phyloP scores from a whole-genome alignment of 2,888 invertebrate genomes.

The Drosophila putrida region DNA sequence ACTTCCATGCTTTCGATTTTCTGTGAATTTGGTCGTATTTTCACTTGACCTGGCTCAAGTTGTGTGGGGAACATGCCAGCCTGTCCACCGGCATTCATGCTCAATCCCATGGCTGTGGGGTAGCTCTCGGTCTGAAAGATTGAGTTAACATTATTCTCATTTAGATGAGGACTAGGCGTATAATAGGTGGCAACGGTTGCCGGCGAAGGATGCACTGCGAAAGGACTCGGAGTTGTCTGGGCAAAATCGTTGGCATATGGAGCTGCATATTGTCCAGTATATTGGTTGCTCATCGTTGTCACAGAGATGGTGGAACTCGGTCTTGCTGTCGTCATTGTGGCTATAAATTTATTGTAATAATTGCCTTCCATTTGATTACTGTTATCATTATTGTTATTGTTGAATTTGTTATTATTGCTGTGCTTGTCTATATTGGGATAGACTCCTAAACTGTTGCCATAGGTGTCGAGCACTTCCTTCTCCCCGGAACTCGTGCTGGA shows the following conservation, averaged over 20 bases:
- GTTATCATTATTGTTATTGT: slow-evolving; percentile 26
- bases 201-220: slow-evolving; percentile 68
- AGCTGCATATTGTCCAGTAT: slow-evolving; percentile 60
- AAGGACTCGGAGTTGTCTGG: slow-evolving; percentile 65
- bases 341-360: slow-evolving; percentile 57
- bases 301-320: slow-evolving; percentile 52
- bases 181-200: slow-evolving; percentile 76
- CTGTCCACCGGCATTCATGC: slow-evolving; percentile 1
- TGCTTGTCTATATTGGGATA: slow-evolving; percentile 68
- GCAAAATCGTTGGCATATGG: slow-evolving; percentile 68
- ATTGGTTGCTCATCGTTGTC: slow-evolving; percentile 61
- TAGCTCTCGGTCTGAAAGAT: slow-evolving; percentile 80
- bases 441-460: slow-evolving; percentile 79
- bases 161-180: slow-evolving; percentile 83
- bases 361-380: slow-evolving; percentile 27
- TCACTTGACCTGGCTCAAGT: slow-evolving; percentile 71
- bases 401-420: neutral
- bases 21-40: slow-evolving; percentile 82
- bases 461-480: slow-evolving; percentile 80
- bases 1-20: slow-evolving; percentile 81
- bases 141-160: slow-evolving; percentile 81
- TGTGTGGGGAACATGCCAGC: slow-evolving; percentile 65
- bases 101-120: slow-evolving; percentile 55
- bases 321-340: slow-evolving; percentile 68
- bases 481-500: slow-evolving; percentile 76